Evolutionary conservation across 2,113 vertebrate genomes (phyloP), one percentile per base, ranked within the genome.

Genomic region (Halichoeres trimaculatus): DNA sequence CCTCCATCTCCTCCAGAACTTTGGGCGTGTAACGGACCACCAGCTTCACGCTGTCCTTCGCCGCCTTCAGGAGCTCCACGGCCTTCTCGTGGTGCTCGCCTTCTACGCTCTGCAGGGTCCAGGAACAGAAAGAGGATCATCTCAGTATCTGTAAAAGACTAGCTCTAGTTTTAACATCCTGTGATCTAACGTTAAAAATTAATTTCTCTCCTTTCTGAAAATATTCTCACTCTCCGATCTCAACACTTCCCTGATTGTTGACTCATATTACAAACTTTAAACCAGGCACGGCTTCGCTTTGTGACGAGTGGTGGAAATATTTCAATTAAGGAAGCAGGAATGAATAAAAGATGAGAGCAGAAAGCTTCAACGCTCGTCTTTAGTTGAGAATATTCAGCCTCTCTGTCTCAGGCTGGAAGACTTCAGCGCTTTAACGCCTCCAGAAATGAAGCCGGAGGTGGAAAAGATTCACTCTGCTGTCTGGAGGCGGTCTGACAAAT

Each of bases 1-100:
- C 98, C 85, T 99, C 98, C 98, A 99, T 99, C 91, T 99, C 98
- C 88, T 99, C 98, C 90, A 99, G 91, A 66, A 99, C 98, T 81
- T 99, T 99, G 20, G 98, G 98, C 14, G 98, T 99, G 89, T 99
- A 99, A 86, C 98, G 96, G 1, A 99, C 98, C 87, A 99, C 98
- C 85, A 99, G 93, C 91, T 99, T 99, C 76, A 99, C 98, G 0
- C 95, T 98, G 85, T 98, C 97, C 88, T 98, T 97, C 5, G 98
- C 97, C 0, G 97, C 98, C 89, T 99, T 99, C 84, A 99, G 94
- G 19, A 99, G 93, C 80, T 99, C 98, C 88, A 99, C 98, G 0
- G 97, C 98, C 84, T 97, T 98, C 92, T 99, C 98, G 0, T 99
- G 98, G 79, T 99, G 98, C 4, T 99, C 98, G 10, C 98, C 98